phyloP scores from a whole-genome alignment of 2,113 vertebrate species.

The Nanger granti region DNA sequence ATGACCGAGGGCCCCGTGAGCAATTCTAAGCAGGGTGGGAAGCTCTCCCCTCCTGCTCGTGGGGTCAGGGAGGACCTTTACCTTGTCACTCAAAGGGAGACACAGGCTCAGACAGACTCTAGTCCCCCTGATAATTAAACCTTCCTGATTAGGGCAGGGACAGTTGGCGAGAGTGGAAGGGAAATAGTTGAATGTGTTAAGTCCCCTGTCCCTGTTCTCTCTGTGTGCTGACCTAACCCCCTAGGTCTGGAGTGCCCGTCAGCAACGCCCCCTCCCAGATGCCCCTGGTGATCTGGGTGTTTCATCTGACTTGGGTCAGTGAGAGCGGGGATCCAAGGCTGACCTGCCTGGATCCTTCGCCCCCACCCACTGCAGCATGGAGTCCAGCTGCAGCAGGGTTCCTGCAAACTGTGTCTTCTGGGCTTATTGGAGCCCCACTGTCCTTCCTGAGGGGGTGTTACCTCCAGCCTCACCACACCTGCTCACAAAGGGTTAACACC shows the following conservation, averaged over 20 bases:
- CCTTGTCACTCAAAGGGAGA: not conserved
- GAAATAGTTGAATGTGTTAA: not conserved
- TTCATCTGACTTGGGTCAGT: not conserved
- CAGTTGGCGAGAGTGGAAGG: accelerated
- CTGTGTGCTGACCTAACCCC: not conserved
- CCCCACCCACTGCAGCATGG: accelerated
- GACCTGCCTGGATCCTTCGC: not conserved
- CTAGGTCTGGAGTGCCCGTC: not conserved
- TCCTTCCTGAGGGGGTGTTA: accelerated
- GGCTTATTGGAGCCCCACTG: not conserved
- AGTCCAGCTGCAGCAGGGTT: not conserved
- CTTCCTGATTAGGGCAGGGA: not conserved
- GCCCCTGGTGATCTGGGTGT: not conserved
- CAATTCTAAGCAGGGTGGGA: accelerated
- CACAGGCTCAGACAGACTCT: not conserved
- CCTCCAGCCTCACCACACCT: not conserved
- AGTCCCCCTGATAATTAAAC: not conserved
- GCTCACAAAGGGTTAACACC: not conserved
- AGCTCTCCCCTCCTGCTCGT: not conserved
- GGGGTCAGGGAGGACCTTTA: not conserved
- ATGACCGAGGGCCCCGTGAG: not conserved
- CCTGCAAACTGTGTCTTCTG: accelerated
- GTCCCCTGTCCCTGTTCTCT: not conserved
- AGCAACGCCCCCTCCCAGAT: accelerated
- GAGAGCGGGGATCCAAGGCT: accelerated